These are phyloP conservation scores for Lamellibrachia satsuma DNA, from an alignment of 2,888 invertebrate genomes.

Conservation along the genomic window DNA sequence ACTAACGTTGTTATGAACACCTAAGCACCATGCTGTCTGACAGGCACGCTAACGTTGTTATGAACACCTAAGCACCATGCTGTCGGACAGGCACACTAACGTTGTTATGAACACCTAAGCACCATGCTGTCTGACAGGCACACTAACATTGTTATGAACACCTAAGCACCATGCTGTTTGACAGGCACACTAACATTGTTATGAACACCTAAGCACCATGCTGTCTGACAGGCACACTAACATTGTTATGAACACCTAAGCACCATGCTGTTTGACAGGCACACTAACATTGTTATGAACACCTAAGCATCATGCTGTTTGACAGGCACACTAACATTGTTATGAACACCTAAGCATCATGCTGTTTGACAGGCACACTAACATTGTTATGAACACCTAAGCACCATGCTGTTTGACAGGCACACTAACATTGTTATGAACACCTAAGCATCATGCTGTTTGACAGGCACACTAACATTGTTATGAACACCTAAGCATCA, in stretches of 20 bases:
- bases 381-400: background rate
- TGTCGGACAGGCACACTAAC: background rate
- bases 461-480: background rate
- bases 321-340: background rate
- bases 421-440: background rate
- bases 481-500: background rate
- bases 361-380: background rate
- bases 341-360: background rate
- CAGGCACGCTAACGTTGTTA: background rate
- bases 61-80: background rate
- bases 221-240: background rate
- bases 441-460: background rate
- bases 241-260: background rate
- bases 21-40: background rate
- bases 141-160: background rate
- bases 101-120: background rate
- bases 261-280: background rate
- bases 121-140: background rate
- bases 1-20: background rate
- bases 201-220: background rate
- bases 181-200: background rate
- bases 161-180: background rate
- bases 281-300: background rate
- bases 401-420: background rate
- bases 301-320: background rate